Percentiles rank a stretch among this genome's conserved stretches.
These are phyloP conservation scores for Apeltes quadracus DNA, from an alignment of 2,113 vertebrate species.

Conservation along the genomic window DNA sequence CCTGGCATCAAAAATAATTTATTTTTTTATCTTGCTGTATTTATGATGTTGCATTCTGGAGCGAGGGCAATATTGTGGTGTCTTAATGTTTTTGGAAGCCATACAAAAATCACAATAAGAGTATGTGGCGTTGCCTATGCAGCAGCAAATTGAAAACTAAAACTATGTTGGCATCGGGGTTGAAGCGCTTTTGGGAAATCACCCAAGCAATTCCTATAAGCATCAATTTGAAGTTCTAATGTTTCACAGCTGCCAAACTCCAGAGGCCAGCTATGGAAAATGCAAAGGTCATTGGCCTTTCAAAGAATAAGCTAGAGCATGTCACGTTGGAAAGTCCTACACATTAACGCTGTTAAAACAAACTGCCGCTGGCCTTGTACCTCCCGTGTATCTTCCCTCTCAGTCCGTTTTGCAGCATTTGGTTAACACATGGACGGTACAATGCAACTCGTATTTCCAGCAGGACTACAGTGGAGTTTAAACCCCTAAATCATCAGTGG, in stretches of 20 bases:
- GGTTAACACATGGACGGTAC: not conserved
- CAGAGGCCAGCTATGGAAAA: conserved; percentile 68
- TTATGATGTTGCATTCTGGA: conserved; percentile 18
- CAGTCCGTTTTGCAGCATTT: conserved; percentile 23
- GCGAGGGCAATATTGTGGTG: conserved; percentile 8
- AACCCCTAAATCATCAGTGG: conserved; percentile 34
- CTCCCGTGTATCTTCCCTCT: conserved; percentile 12
- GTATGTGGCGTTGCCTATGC: conserved; percentile 30
- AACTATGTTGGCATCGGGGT: conserved; percentile 37
- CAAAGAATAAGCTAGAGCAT: conserved; percentile 38
- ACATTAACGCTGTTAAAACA: conserved; percentile 63
- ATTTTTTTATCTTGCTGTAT: conserved; percentile 24
- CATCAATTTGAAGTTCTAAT: conserved; percentile 69
- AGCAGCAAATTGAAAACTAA: conserved; percentile 57
- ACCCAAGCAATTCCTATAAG: conserved; percentile 71
- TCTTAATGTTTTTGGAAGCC: conserved; percentile 50
- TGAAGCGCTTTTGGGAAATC: conserved; percentile 66
- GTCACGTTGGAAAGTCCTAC: conserved; percentile 53
- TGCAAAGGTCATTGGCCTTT: conserved; percentile 65
- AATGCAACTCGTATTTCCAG: conserved; percentile 29
- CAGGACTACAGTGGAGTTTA: conserved; percentile 31
- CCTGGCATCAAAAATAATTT: conserved; percentile 16
- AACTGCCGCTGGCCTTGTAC: conserved; percentile 54
- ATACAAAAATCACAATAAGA: conserved; percentile 38
- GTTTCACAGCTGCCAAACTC: conserved; percentile 59